Conservation (phyloP, 2,888 invertebrate genomes). For the Drosophila meridionalis region DNA sequence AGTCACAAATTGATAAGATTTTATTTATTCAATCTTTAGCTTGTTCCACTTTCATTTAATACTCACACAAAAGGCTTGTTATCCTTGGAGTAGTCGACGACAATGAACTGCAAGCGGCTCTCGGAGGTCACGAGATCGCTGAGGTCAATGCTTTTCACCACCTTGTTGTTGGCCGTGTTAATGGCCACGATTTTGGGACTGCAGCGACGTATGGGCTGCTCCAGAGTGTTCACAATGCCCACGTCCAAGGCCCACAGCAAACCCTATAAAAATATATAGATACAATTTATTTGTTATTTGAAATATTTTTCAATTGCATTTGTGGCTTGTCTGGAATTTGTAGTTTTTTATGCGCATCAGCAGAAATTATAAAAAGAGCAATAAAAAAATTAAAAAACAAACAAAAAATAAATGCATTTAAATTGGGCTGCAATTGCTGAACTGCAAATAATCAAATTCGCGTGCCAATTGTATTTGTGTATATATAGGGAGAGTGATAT, state of each 20-base stretch:
- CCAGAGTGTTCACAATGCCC: constrained; percentile 87
- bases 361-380: constrained; percentile 28
- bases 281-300: constrained; percentile 7
- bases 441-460: constrained; percentile 47
- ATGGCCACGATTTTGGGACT: constrained; percentile 88
- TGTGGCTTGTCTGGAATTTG: constrained; percentile 19
- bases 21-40: not conserved
- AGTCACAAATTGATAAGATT: constrained; percentile 23
- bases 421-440: constrained; percentile 37
- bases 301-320: constrained; percentile 33
- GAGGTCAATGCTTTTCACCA: constrained; percentile 87
- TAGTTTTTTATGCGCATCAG: constrained; percentile 28
- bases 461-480: constrained; percentile 40
- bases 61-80: constrained; percentile 85
- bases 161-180: constrained; percentile 86
- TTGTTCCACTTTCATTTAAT: not conserved
- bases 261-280: constrained; percentile 78
- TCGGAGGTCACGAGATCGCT: constrained; percentile 85
- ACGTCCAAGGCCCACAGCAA: constrained; percentile 88
- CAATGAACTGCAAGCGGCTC: constrained; percentile 87
- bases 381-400: not conserved
- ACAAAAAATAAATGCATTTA: constrained; percentile 16
- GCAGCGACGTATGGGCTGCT: constrained; percentile 87
- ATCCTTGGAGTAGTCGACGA: constrained; percentile 87
- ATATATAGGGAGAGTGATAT: not conserved